Evolutionary conservation across 2,888 invertebrate species (phyloP).

Genomic region (Melanostoma scalare): DNA sequence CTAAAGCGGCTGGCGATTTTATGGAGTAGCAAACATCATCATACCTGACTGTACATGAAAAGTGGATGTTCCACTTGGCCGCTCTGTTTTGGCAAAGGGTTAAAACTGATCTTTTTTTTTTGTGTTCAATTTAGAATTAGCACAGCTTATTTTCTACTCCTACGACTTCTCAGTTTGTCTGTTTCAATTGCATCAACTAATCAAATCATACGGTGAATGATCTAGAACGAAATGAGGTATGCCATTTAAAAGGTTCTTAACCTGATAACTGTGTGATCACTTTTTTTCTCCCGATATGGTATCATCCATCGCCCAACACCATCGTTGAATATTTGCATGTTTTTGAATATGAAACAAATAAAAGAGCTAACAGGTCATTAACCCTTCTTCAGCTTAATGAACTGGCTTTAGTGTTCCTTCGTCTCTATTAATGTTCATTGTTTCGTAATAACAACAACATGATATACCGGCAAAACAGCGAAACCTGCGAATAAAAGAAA

Average conservation of each 20-base stretch:
- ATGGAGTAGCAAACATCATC: too few species aligned
- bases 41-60: too few species aligned
- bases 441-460: not conserved
- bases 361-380: constrained; percentile 2
- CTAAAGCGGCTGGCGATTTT: too few species aligned
- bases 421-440: constrained; percentile 3
- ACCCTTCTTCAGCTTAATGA: constrained; percentile 29
- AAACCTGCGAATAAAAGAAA: constrained; percentile 37
- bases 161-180: too few species aligned
- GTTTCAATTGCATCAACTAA: too few species aligned
- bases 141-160: too few species aligned
- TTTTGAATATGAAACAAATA: constrained; percentile 15
- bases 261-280: constrained; percentile 4
- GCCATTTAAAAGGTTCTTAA: constrained; percentile 10
- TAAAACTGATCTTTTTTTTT: too few species aligned
- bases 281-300: not conserved
- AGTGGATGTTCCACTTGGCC: too few species aligned
- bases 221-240: not conserved
- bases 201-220: too few species aligned
- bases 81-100: too few species aligned
- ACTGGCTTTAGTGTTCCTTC: constrained; percentile 11
- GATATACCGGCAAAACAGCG: constrained; percentile 15
- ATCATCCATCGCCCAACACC: constrained; percentile 5
- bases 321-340: constrained; percentile 14
- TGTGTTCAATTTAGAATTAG: too few species aligned